phyloP scores from a whole-genome alignment of 2,888 invertebrate species.

The Pilophorus perplexus region DNA sequence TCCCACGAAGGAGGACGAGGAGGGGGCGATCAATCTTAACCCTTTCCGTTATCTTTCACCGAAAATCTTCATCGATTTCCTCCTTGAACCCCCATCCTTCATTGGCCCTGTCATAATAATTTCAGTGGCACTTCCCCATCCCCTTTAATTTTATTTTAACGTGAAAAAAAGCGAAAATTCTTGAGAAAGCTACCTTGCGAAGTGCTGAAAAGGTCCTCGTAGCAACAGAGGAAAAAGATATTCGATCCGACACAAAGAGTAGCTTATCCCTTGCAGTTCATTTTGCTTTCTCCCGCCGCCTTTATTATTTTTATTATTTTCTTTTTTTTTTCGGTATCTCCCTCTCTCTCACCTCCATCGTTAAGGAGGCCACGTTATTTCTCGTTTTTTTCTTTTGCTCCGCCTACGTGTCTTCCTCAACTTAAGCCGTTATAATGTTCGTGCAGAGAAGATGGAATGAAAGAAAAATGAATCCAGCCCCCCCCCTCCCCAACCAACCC shows the following conservation, averaged over 20 bases:
- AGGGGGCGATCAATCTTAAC: background rate
- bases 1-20: too few species aligned
- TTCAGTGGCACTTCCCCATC: too few species aligned
- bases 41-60: background rate
- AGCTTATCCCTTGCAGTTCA: background rate
- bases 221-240: background rate
- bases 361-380: background rate
- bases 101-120: background rate
- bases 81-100: background rate
- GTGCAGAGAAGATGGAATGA: background rate
- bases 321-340: background rate
- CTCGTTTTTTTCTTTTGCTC: background rate
- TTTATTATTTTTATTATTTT: background rate
- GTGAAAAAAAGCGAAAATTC: too few species aligned
- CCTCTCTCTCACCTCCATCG: too few species aligned
- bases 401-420: background rate
- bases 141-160: too few species aligned
- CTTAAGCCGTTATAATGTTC: slow-evolving; percentile 2
- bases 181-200: too few species aligned
- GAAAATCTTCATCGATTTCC: background rate
- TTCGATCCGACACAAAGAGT: background rate
- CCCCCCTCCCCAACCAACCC: too few species aligned
- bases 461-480: slow-evolving; percentile 6
- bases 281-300: background rate
- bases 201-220: too few species aligned